A percentile compares a stretch with the other conserved stretches of the same genome.
Conservation (phyloP, 2,113 vertebrate species). For the Caracal caracal region DNA sequence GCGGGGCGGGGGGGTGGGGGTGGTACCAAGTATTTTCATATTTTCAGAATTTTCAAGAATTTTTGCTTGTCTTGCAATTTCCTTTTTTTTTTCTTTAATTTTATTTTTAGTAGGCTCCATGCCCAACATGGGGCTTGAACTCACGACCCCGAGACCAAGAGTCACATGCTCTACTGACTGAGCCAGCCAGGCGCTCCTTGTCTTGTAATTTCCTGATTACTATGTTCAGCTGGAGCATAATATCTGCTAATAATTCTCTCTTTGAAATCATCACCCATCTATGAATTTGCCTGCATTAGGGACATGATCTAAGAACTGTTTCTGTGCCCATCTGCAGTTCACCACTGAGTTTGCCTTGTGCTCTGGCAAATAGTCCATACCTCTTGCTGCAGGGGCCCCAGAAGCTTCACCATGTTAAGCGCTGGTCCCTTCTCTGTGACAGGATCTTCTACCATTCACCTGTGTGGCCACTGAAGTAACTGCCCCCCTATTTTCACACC, state of each 20-base stretch:
- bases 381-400: neutral
- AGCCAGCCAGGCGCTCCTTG: neutral
- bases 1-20: rapidly evolving
- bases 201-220: neutral
- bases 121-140: no score
- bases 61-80: neutral
- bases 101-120: no score
- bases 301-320: neutral
- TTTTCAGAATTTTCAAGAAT: neutral
- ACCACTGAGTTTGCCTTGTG: neutral
- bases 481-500: neutral
- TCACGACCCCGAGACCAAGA: no score
- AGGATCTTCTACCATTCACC: neutral
- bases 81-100: neutral
- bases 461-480: neutral
- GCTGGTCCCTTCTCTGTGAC: neutral
- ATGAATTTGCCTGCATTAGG: neutral
- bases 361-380: neutral
- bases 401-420: neutral
- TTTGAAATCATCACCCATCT: neutral
- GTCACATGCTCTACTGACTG: no score
- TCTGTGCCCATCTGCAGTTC: neutral
- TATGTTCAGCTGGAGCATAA: neutral
- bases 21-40: neutral
- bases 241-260: neutral